Base-by-base conservation (phyloP, 2,888 invertebrate species). In the Aromia moschata region DNA sequence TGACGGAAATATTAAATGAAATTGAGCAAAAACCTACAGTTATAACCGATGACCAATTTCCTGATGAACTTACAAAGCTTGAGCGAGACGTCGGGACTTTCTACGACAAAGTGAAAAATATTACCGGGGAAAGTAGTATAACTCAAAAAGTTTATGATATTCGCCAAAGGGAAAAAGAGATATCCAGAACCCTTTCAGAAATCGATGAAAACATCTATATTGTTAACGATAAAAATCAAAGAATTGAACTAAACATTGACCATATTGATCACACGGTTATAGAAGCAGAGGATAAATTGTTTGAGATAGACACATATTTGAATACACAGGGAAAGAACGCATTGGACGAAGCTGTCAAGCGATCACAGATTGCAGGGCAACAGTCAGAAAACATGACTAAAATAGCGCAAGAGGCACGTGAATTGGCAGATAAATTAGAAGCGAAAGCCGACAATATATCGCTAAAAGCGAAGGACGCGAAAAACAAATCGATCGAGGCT, bases 11-110 rank as follows among this genome's bases (percentile, higher is more conserved):
- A 14, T 83, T 96, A 10, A 86, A 89, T 25, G 93, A 96, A 76
- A 96, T 99, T 59, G 92, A 93, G 11, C 91, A 92, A 74, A 93
- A 94, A 14, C 97, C 98, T 0, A 94, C 94, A 0, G 92, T 94
- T 0, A 93, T 96, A 33, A 92, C 95, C 70, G 97, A 98, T 77
- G 86, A 88, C 0, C 92, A 95, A 69, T 99, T 99, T 78, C 93
- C 96, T 65, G 85, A 86, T 3, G 92, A 95, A 76, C 80, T 98
- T 36, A 86, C 86, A 49, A 86, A 87, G 1, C 92, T 97, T 0
- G 88, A 93, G 69, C 84, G 84, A 0, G 88, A 91, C 68, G 93
- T 98, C 0, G 87, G 90, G 18, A 83, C 86, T 1, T 82, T 98
- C 31, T 84, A 89, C 46, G 85, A 87, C 25, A 90, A 92, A 62